phyloP scores from a whole-genome alignment of 1,140 invertebrate species.

The Diprion similis region DNA sequence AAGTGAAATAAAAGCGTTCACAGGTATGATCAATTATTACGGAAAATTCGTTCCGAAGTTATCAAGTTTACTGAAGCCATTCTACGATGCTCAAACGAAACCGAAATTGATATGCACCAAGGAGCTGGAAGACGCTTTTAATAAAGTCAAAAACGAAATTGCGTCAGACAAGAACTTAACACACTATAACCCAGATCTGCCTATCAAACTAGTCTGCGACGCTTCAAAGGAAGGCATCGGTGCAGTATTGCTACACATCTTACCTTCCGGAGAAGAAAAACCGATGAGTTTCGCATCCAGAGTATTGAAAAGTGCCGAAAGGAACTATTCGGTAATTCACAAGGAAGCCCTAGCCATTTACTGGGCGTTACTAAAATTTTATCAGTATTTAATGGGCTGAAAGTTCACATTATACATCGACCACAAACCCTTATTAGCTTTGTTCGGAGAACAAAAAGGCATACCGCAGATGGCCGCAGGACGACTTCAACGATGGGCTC shows the following conservation, averaged over 20 bases:
- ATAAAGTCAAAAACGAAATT: constrained; percentile 31
- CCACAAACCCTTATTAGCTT: constrained; percentile 17
- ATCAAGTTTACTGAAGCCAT: neutral
- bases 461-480: constrained; percentile 17
- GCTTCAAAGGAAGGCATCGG: constrained; percentile 48
- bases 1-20: constrained; percentile 31
- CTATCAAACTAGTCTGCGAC: constrained; percentile 46
- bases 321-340: constrained; percentile 17
- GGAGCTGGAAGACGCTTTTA: constrained; percentile 24
- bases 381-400: constrained; percentile 17
- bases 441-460: neutral
- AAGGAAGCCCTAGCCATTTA: constrained; percentile 17
- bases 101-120: neutral
- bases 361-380: constrained; percentile 16
- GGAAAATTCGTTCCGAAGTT: neutral
- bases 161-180: constrained; percentile 32
- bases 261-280: constrained; percentile 34
- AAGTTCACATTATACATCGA: constrained; percentile 42
- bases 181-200: constrained; percentile 43
- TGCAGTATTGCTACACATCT: constrained; percentile 42
- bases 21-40: constrained; percentile 6
- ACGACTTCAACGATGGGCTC: constrained; percentile 23
- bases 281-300: constrained; percentile 47
- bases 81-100: constrained; percentile 9
- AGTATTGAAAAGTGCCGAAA: constrained; percentile 35